A percentile compares a stretch with the other conserved stretches of the same genome.
These are phyloP conservation scores for Oasisia sp. DNA, from an alignment of 2,888 invertebrate genomes.

Conservation along the genomic window DNA sequence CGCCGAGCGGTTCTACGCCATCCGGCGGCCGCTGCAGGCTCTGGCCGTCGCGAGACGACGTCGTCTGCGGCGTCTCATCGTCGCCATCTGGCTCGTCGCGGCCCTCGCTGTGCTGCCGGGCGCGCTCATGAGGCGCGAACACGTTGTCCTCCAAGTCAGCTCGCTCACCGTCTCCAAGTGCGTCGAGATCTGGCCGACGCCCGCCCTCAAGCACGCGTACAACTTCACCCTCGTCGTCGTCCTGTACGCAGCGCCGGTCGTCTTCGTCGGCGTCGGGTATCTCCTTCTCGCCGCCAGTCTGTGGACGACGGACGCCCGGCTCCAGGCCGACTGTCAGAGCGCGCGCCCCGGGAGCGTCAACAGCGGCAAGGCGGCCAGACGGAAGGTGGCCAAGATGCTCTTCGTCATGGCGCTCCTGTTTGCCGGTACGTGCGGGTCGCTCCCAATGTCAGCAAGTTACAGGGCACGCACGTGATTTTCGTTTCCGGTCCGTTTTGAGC, in stretches of 20 bases:
- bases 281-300: background rate
- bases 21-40: constrained; percentile 31
- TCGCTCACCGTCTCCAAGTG: constrained; percentile 30
- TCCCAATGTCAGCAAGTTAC: too few species aligned
- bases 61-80: background rate
- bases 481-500: too few species aligned
- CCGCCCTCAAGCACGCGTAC: constrained; percentile 33
- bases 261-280: constrained; percentile 37
- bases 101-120: constrained; percentile 33
- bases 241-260: constrained; percentile 35
- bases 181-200: constrained; percentile 32
- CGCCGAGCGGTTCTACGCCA: constrained; percentile 39
- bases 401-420: constrained; percentile 41
- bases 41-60: background rate
- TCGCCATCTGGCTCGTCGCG: background rate
- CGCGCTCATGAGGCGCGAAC: constrained; percentile 33
- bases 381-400: constrained; percentile 41
- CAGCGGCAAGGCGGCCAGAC: background rate
- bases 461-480: too few species aligned
- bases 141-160: constrained; percentile 27
- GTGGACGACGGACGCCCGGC: background rate
- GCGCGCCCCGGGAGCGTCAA: background rate
- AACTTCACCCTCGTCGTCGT: constrained; percentile 28
- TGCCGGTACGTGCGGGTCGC: background rate
- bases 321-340: background rate